Evolutionary conservation across 2,113 vertebrate species (phyloP).

Genomic region (Passer montanus): DNA sequence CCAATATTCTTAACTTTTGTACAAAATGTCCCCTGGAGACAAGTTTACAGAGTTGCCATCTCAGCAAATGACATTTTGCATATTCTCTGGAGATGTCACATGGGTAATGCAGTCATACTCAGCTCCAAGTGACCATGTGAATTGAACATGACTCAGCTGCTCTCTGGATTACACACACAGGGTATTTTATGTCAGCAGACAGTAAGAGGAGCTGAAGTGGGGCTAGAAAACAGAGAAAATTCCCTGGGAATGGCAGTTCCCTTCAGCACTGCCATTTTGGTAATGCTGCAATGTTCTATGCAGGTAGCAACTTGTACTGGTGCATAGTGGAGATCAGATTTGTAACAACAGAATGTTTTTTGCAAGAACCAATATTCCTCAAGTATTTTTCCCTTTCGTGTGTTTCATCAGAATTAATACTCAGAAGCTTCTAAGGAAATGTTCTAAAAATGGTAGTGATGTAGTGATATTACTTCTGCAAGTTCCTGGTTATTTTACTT

Average conservation of each 20-base stretch:
- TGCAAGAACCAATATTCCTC: background rate
- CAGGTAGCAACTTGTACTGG: background rate
- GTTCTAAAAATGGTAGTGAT: background rate
- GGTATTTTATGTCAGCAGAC: background rate
- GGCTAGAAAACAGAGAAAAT: background rate
- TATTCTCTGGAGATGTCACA: background rate
- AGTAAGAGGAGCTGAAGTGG: background rate
- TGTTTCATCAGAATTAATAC: background rate
- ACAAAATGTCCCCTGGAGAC: background rate
- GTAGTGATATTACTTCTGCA: background rate
- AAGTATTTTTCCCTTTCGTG: background rate
- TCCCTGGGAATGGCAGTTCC: background rate
- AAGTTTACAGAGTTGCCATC: background rate
- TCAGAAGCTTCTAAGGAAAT: background rate
- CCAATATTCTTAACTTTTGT: background rate
- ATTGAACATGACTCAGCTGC: background rate
- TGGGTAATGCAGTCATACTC: background rate
- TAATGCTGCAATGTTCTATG: background rate
- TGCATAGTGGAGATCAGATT: background rate
- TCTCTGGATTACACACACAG: background rate
- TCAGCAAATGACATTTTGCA: background rate
- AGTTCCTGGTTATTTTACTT: background rate
- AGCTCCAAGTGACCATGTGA: background rate
- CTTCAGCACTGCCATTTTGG: background rate
- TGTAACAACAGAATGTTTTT: background rate